phyloP scores from a whole-genome alignment of 2,888 invertebrate species.

The Nephrocerus scutellatus region DNA sequence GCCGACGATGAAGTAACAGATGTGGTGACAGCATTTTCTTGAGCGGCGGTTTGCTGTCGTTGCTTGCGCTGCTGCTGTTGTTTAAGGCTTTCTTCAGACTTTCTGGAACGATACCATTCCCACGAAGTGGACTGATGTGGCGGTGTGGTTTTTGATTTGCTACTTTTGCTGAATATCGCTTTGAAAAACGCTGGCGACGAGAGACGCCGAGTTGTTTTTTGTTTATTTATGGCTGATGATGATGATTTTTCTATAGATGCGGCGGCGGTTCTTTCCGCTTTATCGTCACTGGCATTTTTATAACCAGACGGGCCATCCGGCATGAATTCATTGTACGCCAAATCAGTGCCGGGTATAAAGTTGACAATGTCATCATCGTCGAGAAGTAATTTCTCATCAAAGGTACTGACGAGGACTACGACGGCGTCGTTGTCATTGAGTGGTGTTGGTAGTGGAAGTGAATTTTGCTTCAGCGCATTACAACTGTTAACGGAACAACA shows the following conservation, averaged over 20 bases:
- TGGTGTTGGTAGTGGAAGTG: conserved; percentile 4
- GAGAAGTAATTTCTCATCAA: conserved; percentile 50
- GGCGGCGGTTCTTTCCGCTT: conserved; percentile 23
- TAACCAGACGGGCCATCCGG: conserved; percentile 44
- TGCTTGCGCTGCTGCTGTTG: conserved; percentile 17
- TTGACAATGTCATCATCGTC: conserved; percentile 53
- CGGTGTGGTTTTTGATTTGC: conserved; percentile 27
- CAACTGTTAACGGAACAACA: neutral
- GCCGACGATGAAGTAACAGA: conserved; percentile 11
- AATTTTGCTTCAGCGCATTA: too few relatives aligned
- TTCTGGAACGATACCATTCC: conserved; percentile 46
- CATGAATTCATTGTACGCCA: conserved; percentile 47
- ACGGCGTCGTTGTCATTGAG: conserved; percentile 1
- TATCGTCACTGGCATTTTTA: conserved; percentile 29
- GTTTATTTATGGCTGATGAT: neutral
- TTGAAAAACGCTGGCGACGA: conserved; percentile 57
- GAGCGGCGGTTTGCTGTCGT: too few relatives aligned
- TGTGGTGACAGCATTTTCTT: too few relatives aligned
- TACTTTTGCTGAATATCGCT: conserved; percentile 51
- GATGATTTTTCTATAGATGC: conserved; percentile 12
- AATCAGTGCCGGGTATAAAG: conserved; percentile 50
- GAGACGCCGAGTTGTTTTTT: conserved; percentile 52
- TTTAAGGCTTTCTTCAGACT: conserved; percentile 26
- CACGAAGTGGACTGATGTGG: conserved; percentile 46
- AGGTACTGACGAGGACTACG: conserved; percentile 25